Evolutionary conservation across 2,797 vertebrate genomes (phyloP).

Genomic region (Oryzias sinensis): DNA sequence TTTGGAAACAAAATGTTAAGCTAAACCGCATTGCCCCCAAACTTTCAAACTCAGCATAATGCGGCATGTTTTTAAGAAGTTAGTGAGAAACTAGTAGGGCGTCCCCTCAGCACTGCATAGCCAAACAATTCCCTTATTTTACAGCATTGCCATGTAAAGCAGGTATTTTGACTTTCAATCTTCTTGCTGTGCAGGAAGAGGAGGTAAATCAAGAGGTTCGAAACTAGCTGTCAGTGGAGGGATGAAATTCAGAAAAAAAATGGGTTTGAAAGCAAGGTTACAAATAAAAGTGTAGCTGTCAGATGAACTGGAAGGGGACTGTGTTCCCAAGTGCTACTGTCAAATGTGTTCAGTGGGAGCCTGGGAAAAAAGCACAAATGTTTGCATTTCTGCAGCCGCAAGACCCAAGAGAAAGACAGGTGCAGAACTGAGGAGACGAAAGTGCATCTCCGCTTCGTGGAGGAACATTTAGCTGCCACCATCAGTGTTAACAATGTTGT

Average conservation of each 20-base stretch:
- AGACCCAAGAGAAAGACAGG: neutral
- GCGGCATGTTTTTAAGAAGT: slow-evolving; percentile 33
- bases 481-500: slow-evolving; percentile 45
- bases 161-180: slow-evolving; percentile 17
- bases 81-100: slow-evolving; percentile 22
- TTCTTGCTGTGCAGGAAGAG: slow-evolving; percentile 7
- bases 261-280: slow-evolving; percentile 16
- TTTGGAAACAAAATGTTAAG: slow-evolving; percentile 42
- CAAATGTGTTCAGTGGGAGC: slow-evolving; percentile 15
- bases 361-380: slow-evolving; percentile 11
- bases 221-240: slow-evolving; percentile 9
- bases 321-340: slow-evolving; percentile 17
- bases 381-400: slow-evolving; percentile 16
- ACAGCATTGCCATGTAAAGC: slow-evolving; percentile 8
- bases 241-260: slow-evolving; percentile 14
- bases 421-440: slow-evolving; percentile 30
- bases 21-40: slow-evolving; percentile 23
- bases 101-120: slow-evolving; percentile 7
- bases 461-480: slow-evolving; percentile 24
- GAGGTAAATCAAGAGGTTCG: slow-evolving; percentile 27
- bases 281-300: slow-evolving; percentile 14
- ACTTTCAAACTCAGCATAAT: slow-evolving; percentile 41
- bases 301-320: slow-evolving; percentile 21
- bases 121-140: slow-evolving; percentile 37
- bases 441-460: slow-evolving; percentile 15